Evolutionary conservation across 2,888 invertebrate species (phyloP), one percentile per base, ranked within the genome.

Genomic region (Agrotis puta): DNA sequence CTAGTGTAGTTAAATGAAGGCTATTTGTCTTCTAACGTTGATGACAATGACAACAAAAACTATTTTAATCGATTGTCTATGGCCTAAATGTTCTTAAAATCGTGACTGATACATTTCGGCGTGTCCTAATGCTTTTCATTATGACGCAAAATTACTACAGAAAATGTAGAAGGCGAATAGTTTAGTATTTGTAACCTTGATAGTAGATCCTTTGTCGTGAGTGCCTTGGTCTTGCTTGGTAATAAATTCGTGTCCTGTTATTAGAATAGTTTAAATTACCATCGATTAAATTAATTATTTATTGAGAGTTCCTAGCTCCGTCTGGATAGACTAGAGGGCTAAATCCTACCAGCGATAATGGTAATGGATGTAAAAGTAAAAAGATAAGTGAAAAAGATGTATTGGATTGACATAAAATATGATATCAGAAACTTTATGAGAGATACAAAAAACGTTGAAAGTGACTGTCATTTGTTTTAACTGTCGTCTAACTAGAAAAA

Each of bases 101-200:
- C 74, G 79, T 76, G 74, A 73, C 54, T 2, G 70, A 53, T 53
- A 47, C 27, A 53, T 56, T 73, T 56, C n/a, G 11, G 13, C 51
- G 2, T 53, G 6, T 64, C 1, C 22, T 43, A 62, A 33, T 48
- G 50, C 24, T 22, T 58, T 24, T 54, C 50, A 9, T 50, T 43
- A 58, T 45, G 11, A 7, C 27, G 14, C 20, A 13, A 39, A 16
- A 59, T 59, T 54, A 54, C 22, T 18, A 24, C 11, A n/a, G 24
- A 57, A 71, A 43, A 51, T 53, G 6, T 63, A 33, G 27, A 74
- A 50, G 24, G 59, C 20, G 7, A 48, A 64, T 72, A 14, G 20
- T 18, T n/a, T 1, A 13, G 20, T 24, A 27, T 47, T 57, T 11
- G n/a, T 64, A 56, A 65, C 56, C 56, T 72, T 79, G 64, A 72